These are phyloP conservation scores for Neoascia interrupta DNA, from an alignment of 2,888 invertebrate species.

Conservation along the genomic window DNA sequence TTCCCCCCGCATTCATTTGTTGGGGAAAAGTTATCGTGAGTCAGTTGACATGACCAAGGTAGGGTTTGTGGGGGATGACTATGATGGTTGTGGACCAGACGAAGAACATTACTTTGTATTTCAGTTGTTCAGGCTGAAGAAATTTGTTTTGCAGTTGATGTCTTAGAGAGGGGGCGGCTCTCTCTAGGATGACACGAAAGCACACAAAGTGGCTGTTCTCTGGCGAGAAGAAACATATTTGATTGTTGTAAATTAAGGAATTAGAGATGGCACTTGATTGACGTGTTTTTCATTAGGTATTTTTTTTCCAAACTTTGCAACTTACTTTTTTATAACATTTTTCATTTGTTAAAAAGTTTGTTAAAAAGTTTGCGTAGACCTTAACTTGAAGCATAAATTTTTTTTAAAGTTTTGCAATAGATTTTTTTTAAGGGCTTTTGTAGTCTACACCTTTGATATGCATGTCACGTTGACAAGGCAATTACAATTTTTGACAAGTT, in stretches of 20 bases:
- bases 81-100: constrained; percentile 16
- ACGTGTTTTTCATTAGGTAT: constrained; percentile 62
- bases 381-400: no score
- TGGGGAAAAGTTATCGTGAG: constrained; percentile 23
- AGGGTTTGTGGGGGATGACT: constrained; percentile 12
- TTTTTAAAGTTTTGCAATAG: no score
- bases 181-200: no score
- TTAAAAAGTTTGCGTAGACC: no score
- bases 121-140: constrained; percentile 4
- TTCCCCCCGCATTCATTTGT: no score
- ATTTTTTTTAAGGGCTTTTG: no score
- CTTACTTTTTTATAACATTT: no score
- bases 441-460: no score
- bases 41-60: constrained; percentile 21
- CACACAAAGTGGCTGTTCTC: background rate
- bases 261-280: constrained; percentile 62
- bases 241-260: constrained; percentile 46
- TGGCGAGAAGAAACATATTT: constrained; percentile 15
- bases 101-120: constrained; percentile 23
- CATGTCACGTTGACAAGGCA: no score
- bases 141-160: constrained; percentile 25
- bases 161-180: background rate
- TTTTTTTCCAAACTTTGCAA: no score
- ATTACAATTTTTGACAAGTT: no score
- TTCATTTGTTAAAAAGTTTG: no score